Base-by-base conservation (phyloP, 2,113 vertebrate species). In the Ophiodon elongatus region DNA sequence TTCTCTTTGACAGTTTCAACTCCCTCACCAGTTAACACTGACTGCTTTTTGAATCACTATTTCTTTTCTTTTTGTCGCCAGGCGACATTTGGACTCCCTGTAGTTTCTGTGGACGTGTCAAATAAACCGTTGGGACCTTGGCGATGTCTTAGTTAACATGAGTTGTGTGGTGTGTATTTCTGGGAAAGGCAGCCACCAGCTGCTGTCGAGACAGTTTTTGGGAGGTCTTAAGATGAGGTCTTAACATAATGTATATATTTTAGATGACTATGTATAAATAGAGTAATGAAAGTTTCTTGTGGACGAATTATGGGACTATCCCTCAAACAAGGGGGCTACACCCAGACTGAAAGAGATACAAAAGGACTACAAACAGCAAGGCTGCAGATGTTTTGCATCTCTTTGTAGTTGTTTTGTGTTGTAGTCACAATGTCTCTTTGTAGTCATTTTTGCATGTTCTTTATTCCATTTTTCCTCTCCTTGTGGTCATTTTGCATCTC, bases 1-100 rank as follows among this genome's bases (percentile, higher is more conserved):
- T 39, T 67, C 39, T 37, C 47, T 88, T 17, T 91, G 83, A 81
- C 82, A 83, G 76, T 59, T 80, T 68, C 45, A 74, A 37, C 70
- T 70, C 68, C 82, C 79, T 68, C 29, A 59, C 68, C 67, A 70
- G 79, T 92, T 83, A 82, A 59, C 73, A 52, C 10, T 52, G 71
- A 68, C 80, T 50, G 63, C 67, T 73, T 67, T 82, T 84, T 70
- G 4, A 90, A 73, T 73, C 29, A 14, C 54, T 76, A 43, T 80
- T 89, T 78, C 0, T 45, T 45, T 52, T 85, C 39, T 31, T 62
- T 70, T 72, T 73, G 73, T 60, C 8, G 21, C 65, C 69, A 31
- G 57, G 67, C 65, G 68, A 74, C 64, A 56, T 78, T 50, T 41
- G 41, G 56, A 9, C 33, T 67, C 69, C 57, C 59, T 75, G 56